Conservation (phyloP, 1,140 invertebrate genomes). For the Hermatobates lingyangjiaoensis region DNA sequence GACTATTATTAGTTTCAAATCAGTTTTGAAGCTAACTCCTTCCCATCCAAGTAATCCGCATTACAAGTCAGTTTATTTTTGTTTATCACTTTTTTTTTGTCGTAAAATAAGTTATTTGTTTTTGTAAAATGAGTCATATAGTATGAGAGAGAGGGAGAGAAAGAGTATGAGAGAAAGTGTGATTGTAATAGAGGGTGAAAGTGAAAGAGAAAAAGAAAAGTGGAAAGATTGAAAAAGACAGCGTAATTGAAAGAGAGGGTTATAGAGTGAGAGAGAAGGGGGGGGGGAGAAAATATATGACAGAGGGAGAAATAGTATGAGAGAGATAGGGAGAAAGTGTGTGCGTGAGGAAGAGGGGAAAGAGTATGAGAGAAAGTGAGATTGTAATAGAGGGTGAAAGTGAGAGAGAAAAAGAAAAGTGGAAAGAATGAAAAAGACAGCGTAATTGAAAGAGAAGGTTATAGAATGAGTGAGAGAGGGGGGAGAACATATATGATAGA, state of each 20-base stretch:
- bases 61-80: conserved; percentile 38
- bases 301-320: neutral
- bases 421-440: neutral
- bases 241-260: neutral
- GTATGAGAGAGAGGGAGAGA: neutral
- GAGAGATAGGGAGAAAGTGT: neutral
- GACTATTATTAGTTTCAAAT: conserved; percentile 45
- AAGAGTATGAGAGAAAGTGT: neutral
- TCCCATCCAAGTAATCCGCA: conserved; percentile 46
- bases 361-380: neutral
- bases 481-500: too few species aligned
- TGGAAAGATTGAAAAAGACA: neutral
- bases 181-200: neutral
- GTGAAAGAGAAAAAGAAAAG: neutral
- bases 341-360: neutral
- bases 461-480: neutral
- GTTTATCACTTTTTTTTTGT: too few species aligned
- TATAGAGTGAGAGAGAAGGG: neutral
- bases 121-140: too few species aligned
- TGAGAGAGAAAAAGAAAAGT: neutral
- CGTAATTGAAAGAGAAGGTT: neutral
- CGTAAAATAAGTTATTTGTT: too few species aligned
- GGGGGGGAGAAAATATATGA: neutral
- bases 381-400: neutral
- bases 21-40: conserved; percentile 47